Conservation (phyloP, 2,888 invertebrate genomes). For the Cantharis lateralis region DNA sequence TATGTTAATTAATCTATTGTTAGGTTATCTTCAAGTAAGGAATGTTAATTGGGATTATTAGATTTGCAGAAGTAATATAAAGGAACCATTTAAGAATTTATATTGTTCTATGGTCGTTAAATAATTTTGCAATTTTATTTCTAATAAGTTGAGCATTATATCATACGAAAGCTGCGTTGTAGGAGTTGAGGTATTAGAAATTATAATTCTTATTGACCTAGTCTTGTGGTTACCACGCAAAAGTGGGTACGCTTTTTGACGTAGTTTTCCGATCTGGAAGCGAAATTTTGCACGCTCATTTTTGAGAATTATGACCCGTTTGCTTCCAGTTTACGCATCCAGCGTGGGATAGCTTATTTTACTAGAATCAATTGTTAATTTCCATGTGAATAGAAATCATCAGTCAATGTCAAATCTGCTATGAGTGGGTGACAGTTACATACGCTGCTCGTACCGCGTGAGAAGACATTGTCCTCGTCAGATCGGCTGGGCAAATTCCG, state of each 20-base stretch:
- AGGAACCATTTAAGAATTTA: background rate
- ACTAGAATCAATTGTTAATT: conserved; percentile 8
- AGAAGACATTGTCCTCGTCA: conserved; percentile 20
- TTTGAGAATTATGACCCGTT: background rate
- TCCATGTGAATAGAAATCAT: conserved; percentile 9
- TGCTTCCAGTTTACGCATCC: background rate
- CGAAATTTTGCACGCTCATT: background rate
- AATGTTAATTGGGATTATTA: background rate
- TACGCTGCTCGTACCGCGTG: conserved; percentile 6
- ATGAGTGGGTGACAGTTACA: conserved; percentile 16
- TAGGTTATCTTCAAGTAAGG: background rate
- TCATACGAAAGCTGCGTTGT: background rate
- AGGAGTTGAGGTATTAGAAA: background rate
- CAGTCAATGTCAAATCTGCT: background rate
- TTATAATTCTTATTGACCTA: background rate
- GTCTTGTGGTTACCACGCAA: background rate
- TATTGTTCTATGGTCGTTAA: background rate
- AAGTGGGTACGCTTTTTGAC: background rate
- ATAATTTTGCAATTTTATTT: background rate
- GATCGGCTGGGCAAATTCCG: conserved; percentile 1
- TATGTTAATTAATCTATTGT: background rate
- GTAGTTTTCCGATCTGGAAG: background rate
- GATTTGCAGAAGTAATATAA: background rate
- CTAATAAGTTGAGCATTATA: background rate
- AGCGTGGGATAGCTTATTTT: background rate